Base-by-base conservation (phyloP, 2,888 invertebrate species). In the Mesorhabditis sp. region DNA sequence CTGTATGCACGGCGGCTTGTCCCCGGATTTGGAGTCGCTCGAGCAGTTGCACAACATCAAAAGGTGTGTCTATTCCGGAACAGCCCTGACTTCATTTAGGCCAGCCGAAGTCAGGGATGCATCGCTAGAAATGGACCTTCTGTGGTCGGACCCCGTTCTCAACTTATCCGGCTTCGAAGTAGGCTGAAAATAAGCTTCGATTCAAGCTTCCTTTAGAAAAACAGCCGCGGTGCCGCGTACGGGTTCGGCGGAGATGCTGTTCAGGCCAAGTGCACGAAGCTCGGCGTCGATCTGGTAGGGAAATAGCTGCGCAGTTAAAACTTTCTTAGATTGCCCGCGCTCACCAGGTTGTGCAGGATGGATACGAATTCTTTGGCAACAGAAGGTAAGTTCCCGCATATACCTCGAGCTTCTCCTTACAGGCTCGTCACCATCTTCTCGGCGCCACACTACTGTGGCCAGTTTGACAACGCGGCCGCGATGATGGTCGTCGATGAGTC, bases 261-360 rank as follows among this genome's bases (percentile, higher is more conserved):
- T n/a, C 7, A n/a, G n/a, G n/a, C 7, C 7, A 50, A 50, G n/a
- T 50, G 58, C n/a, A 13, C n/a, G 58, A 50, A 50, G n/a, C 58
- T 50, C n/a, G 58, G 58, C 7, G 58, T 50, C n/a, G 58, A 50
- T 50, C n/a, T 50, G 58, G 58, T 50, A 50, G 58, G 58, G 7
- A 50, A 50, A 13, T 50, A n/a, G n/a, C n/a, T 50, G 7, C 7
- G 58, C 58, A n/a, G 7, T 50, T 50, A 50, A 13, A 50, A 50
- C n/a, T n/a, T 50, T n/a, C 10, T 50, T 50, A 50, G 58, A 50
- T 50, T 50, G 58, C 58, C 10, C 58, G 58, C n/a, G 58, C 58
- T 50, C 58, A 50, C n/a, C 58, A 50, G n/a, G 58, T 50, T 50
- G 58, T 50, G 58, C 58, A 50, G n/a, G 58, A 50, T 50, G 58